Evolutionary conservation across 2,113 vertebrate species (phyloP).

Genomic region (Camarhynchus parvulus): DNA sequence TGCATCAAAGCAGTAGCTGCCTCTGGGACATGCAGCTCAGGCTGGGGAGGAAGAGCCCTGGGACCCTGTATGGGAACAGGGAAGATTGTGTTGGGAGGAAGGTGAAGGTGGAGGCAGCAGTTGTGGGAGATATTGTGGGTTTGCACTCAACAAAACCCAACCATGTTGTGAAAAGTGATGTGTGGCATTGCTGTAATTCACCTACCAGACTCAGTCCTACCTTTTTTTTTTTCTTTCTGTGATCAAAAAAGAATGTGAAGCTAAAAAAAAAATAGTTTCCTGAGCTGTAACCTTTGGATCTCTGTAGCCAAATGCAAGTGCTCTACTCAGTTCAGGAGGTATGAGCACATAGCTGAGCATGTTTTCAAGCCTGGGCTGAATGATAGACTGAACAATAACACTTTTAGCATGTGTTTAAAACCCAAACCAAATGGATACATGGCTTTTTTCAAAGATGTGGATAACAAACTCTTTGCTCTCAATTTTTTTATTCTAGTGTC

Average conservation of each 20-base stretch:
- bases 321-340: not conserved
- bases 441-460: not conserved
- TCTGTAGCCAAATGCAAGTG: not conserved
- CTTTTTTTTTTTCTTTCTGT: not conserved
- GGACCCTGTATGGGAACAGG: fast-evolving
- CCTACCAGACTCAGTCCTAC: not conserved
- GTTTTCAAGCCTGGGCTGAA: not conserved
- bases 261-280: not conserved
- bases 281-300: not conserved
- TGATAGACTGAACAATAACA: not conserved
- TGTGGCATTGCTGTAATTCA: not conserved
- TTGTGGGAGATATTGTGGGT: not conserved
- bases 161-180: not conserved
- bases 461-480: not conserved
- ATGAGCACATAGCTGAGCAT: fast-evolving
- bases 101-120: not conserved
- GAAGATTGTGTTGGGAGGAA: fast-evolving
- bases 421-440: not conserved
- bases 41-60: not conserved
- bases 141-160: not conserved
- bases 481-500: not conserved
- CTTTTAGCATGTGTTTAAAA: not conserved
- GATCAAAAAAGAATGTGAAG: not conserved
- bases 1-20: not conserved
- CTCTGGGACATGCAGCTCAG: not conserved